Evolutionary conservation across 2,888 invertebrate species (phyloP).

Genomic region (Chloroclystis v-ata): DNA sequence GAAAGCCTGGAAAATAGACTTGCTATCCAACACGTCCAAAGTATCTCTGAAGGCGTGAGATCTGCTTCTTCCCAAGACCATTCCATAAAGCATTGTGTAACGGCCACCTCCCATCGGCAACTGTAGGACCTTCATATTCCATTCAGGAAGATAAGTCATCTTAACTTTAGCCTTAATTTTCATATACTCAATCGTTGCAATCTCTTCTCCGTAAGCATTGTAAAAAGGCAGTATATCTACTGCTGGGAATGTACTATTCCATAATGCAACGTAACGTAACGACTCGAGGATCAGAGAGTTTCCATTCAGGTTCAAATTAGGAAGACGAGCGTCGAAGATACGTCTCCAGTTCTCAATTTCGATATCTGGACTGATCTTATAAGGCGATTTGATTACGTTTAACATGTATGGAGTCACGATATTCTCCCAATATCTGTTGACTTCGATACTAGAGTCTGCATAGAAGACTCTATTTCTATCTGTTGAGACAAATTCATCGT

Average conservation of each 20-base stretch:
- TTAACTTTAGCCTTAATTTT: conserved; percentile 32
- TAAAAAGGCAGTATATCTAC: conserved; percentile 35
- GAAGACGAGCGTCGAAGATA: conserved; percentile 16
- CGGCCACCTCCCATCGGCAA: conserved; percentile 40
- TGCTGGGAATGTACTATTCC: conserved; percentile 36
- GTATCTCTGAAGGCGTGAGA: not conserved
- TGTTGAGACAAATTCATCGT: conserved; percentile 22
- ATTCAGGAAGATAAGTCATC: conserved; percentile 30
- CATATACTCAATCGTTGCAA: conserved; percentile 38
- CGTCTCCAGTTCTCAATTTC: conserved; percentile 18
- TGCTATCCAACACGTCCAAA: conserved; percentile 28
- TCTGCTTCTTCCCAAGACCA: conserved; percentile 22
- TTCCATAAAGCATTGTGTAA: conserved; percentile 35
- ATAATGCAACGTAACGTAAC: conserved; percentile 31
- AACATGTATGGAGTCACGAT: conserved; percentile 17
- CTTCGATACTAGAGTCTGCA: conserved; percentile 25
- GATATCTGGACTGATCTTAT: conserved; percentile 20
- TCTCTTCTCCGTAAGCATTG: conserved; percentile 29
- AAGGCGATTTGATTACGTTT: conserved; percentile 10
- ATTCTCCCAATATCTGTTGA: conserved; percentile 30
- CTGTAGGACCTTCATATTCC: conserved; percentile 37
- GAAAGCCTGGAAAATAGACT: conserved; percentile 31
- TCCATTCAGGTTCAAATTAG: conserved; percentile 23
- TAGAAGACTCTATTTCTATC: conserved; percentile 27
- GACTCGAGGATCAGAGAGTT: conserved; percentile 35